Base-by-base conservation (phyloP, 1,140 invertebrate species). In the Lithobius niger region DNA sequence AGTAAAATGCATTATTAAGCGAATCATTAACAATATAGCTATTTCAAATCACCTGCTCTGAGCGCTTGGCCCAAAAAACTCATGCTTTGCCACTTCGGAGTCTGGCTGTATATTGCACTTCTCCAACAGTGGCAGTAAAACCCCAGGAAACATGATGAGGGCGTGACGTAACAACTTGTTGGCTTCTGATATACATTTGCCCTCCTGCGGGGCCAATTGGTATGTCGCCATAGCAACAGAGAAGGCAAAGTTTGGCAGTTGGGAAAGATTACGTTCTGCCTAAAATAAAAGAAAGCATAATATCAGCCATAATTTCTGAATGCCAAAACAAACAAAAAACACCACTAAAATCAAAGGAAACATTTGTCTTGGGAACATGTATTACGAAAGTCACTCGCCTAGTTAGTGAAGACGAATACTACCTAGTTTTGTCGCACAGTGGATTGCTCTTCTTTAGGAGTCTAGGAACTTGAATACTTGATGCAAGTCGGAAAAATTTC, bases 241-340 rank as follows among this genome's bases (percentile, higher is more conserved):
- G 65, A 82, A 93, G 0, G 85, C 81, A 75, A 93, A 86, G 65
- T 94, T 95, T 49, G 89, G 90, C 31, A 95, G 69, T 65, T 88
- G 84, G 21, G 76, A 77, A 2, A 90, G 71, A 72, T 90, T 86
- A 53, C 81, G 78, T 2, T 69, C 64, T 13, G 68, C 61, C 64
- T 84, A 80, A 80, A 83, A 60, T 79, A 36, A 25, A 52, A 44
- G 28, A 59, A 43, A 21, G 22, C 6, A 36, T n/a, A n/a, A n/a
- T n/a, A n/a, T n/a, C n/a, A n/a, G n/a, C n/a, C n/a, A n/a, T n/a
- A n/a, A n/a, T n/a, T n/a, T n/a, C n/a, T n/a, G n/a, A n/a, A n/a
- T n/a, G n/a, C n/a, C n/a, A n/a, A n/a, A n/a, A n/a, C n/a, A n/a
- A n/a, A n/a, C n/a, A n/a, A n/a, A n/a, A n/a, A n/a, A n/a, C n/a